These are phyloP conservation scores for Nematopogon swammerdamellus DNA, from an alignment of 2,888 invertebrate genomes.

Conservation along the genomic window DNA sequence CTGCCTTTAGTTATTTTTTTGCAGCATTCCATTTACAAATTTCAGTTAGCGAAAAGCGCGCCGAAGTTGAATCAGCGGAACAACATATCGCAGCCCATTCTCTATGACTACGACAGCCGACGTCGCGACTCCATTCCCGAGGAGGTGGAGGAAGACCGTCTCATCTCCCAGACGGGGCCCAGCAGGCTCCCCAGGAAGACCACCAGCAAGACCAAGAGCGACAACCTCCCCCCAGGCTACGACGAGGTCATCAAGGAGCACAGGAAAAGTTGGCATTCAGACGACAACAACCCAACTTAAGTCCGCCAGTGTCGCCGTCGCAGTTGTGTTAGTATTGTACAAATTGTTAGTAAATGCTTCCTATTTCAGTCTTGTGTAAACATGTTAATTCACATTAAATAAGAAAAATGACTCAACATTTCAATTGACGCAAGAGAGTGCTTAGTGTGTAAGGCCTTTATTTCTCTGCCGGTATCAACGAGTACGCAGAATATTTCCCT, in stretches of 20 bases:
- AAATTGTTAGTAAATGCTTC: neutral
- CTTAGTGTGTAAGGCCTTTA: too few relatives aligned
- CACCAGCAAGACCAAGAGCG: conserved; percentile 36
- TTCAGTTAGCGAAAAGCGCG: conserved; percentile 59
- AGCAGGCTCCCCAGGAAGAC: conserved; percentile 30
- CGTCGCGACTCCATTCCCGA: conserved; percentile 63
- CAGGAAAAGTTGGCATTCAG: conserved; percentile 52
- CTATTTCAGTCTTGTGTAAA: too few relatives aligned
- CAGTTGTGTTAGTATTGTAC: neutral
- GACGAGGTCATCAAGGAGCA: conserved; percentile 39
- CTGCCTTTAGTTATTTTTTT: too few relatives aligned
- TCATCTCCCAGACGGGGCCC: conserved; percentile 45
- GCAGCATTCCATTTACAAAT: conserved; percentile 12
- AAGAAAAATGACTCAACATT: too few relatives aligned
- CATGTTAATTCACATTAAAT: too few relatives aligned
- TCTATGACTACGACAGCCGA: conserved; percentile 54
- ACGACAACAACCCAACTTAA: conserved; percentile 47
- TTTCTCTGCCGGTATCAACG: too few relatives aligned
- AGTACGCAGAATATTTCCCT: too few relatives aligned
- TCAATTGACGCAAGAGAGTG: too few relatives aligned
- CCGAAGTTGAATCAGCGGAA: conserved; percentile 59
- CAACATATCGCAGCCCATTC: conserved; percentile 60
- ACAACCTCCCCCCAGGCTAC: conserved; percentile 33
- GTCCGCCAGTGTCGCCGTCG: neutral
- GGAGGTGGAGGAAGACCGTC: conserved; percentile 49